These are phyloP conservation scores for Rhegmatorhina hoffmannsi DNA, from an alignment of 2,113 vertebrate genomes.

Conservation along the genomic window DNA sequence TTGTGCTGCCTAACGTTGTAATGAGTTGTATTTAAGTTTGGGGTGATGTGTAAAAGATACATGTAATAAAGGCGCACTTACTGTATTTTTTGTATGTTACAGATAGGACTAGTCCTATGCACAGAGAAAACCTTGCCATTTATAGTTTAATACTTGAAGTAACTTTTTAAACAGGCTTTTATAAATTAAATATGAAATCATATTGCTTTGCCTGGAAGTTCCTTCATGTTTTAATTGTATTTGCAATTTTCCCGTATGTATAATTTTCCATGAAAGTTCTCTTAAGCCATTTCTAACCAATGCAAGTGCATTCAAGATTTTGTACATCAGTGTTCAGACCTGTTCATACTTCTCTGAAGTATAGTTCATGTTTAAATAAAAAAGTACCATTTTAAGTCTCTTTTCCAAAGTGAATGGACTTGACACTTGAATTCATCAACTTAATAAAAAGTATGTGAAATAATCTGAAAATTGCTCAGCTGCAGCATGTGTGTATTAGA, in stretches of 20 bases:
- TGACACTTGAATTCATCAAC: conserved; percentile 52
- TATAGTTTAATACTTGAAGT: conserved; percentile 73
- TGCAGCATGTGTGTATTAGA: background rate
- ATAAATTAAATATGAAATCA: conserved; percentile 62
- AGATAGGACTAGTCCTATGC: conserved; percentile 58
- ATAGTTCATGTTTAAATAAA: conserved; percentile 24
- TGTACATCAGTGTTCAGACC: conserved; percentile 34
- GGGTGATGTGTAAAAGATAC: conserved; percentile 22
- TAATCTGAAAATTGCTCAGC: conserved; percentile 2
- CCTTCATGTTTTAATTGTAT: conserved; percentile 55
- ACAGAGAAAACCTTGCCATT: conserved; percentile 68
- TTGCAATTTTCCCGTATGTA: background rate
- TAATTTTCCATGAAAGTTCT: conserved; percentile 47
- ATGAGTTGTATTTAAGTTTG: conserved; percentile 61
- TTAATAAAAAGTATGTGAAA: conserved; percentile 66
- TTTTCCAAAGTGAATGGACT: conserved; percentile 51
- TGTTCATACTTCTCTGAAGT: conserved; percentile 28
- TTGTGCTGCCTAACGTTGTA: conserved; percentile 54
- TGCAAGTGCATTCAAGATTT: conserved; percentile 63
- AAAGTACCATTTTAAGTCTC: conserved; percentile 50
- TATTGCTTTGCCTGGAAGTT: conserved; percentile 53
- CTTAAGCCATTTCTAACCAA: conserved; percentile 53
- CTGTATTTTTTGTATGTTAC: conserved; percentile 59
- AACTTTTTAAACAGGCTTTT: conserved; percentile 76
- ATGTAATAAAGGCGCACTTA: conserved; percentile 19